Conservation (phyloP, 2,797 vertebrate species). For the Takifugu rubripes region DNA sequence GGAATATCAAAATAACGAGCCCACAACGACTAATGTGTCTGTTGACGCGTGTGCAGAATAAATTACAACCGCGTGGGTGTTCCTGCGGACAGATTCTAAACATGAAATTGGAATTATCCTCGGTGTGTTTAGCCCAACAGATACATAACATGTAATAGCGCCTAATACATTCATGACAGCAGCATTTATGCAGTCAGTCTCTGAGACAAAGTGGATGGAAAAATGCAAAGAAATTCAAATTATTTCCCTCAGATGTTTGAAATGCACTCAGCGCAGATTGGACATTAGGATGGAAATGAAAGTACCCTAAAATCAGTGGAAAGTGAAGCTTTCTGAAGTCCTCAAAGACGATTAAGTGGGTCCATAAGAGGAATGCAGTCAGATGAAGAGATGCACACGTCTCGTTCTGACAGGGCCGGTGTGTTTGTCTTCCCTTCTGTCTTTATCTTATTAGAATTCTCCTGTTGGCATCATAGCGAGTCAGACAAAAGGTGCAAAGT, state of each 20-base stretch:
- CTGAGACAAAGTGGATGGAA: background rate
- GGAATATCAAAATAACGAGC: background rate
- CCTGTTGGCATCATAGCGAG: background rate
- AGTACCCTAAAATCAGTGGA: background rate
- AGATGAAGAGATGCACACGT: constrained; percentile 21
- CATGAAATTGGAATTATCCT: background rate
- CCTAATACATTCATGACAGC: background rate
- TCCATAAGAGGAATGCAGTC: constrained; percentile 2
- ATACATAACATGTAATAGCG: background rate
- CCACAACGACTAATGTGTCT: no score
- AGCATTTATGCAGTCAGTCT: background rate
- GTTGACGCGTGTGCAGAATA: no score
- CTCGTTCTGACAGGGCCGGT: constrained; percentile 18
- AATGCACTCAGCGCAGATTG: background rate
- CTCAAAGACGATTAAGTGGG: background rate
- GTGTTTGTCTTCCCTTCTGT: background rate
- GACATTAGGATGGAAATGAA: background rate
- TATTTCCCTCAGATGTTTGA: background rate
- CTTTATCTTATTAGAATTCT: constrained; percentile 9
- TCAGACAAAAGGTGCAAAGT: background rate
- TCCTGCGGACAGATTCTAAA: background rate
- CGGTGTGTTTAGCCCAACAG: background rate
- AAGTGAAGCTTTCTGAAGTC: background rate
- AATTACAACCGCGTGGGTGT: background rate
- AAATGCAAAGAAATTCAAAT: background rate